Evolutionary conservation across 2,797 vertebrate genomes (phyloP), one percentile per base, ranked within the genome.

Genomic region (Diplodus sargus): DNA sequence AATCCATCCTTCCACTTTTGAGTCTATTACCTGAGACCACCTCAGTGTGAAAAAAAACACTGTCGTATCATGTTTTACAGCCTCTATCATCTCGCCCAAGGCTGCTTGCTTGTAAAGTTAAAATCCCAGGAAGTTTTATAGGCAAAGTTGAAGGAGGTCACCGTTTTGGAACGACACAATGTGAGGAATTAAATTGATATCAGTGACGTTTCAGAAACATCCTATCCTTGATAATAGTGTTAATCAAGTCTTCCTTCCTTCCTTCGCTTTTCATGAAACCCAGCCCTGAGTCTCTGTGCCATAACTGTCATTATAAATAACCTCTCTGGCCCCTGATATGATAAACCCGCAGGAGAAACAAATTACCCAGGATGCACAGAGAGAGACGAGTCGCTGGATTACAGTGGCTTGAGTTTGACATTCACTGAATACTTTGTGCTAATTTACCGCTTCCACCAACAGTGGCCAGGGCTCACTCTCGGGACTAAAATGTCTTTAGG

Each of bases 311-410:
- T 82, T 65, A 67, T 84, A 82, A 94, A 92, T 93, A 91, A 89
- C 82, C 87, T 84, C 85, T 57, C 82, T 72, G 75, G 83, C 82
- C 81, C 75, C 74, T 93, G 89, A 92, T 89, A 90, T 73, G 85
- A 91, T 90, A 87, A 90, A 81, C 62, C 87, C 84, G 77, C 71
- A 23, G 81, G 91, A 91, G 86, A 87, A 91, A 91, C 82, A 86
- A 92, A 93, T 92, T 90, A 93, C 91, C 92, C 89, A 90, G 78
- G 74, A 91, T 94, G 90, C 90, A 92, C 34, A 67, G 71, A 59
- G 72, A 72, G 79, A 87, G 81, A 76, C 59, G 76, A 86, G 83
- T 86, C 78, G 82, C 74, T 85, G 84, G 82, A 90, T 91, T 87
- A 87, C 20, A 34, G 17, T 67, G 67, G 63, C 66, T 88, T 1